phyloP scores from a whole-genome alignment of 2,797 vertebrate genomes.

The Danio tinwini region DNA sequence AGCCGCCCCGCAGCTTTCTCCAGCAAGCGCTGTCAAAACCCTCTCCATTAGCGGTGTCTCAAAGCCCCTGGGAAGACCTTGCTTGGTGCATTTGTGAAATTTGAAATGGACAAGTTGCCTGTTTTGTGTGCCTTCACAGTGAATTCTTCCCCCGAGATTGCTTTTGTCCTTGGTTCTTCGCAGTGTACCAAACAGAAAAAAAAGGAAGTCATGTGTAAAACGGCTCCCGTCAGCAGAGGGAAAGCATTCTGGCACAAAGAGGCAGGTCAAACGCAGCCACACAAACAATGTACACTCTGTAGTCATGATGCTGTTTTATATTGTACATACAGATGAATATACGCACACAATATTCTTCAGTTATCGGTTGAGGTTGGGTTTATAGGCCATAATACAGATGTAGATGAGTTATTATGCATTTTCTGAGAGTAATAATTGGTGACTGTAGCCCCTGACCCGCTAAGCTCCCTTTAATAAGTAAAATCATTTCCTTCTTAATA shows the following conservation, averaged over 20 bases:
- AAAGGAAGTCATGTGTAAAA: slow-evolving; percentile 59
- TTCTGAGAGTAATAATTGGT: slow-evolving; percentile 59
- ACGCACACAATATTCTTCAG: slow-evolving; percentile 80
- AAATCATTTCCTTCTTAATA: slow-evolving; percentile 39
- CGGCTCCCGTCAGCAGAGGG: slow-evolving; percentile 54
- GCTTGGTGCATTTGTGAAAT: slow-evolving; percentile 44
- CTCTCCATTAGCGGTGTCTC: slow-evolving; percentile 62
- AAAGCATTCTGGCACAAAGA: slow-evolving; percentile 64
- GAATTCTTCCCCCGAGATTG: slow-evolving; percentile 60
- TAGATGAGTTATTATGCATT: slow-evolving; percentile 68
- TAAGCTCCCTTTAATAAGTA: slow-evolving; percentile 49
- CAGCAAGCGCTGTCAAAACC: slow-evolving; percentile 59
- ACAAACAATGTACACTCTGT: slow-evolving; percentile 78
- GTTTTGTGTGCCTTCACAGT: slow-evolving; percentile 82
- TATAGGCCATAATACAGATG: slow-evolving; percentile 46
- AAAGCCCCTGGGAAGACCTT: slow-evolving; percentile 58
- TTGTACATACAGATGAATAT: slow-evolving; percentile 83
- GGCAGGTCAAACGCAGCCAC: slow-evolving; percentile 69
- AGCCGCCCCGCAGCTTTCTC: slow-evolving; percentile 60
- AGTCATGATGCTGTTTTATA: slow-evolving; percentile 81
- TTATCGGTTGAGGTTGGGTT: slow-evolving; percentile 65
- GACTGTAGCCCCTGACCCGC: slow-evolving; percentile 36
- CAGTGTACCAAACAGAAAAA: slow-evolving; percentile 33
- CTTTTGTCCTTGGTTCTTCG: slow-evolving; percentile 46
- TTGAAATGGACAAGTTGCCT: slow-evolving; percentile 74